These are phyloP conservation scores for Actenoides hombroni DNA, from an alignment of 2,113 vertebrate genomes.

Conservation along the genomic window DNA sequence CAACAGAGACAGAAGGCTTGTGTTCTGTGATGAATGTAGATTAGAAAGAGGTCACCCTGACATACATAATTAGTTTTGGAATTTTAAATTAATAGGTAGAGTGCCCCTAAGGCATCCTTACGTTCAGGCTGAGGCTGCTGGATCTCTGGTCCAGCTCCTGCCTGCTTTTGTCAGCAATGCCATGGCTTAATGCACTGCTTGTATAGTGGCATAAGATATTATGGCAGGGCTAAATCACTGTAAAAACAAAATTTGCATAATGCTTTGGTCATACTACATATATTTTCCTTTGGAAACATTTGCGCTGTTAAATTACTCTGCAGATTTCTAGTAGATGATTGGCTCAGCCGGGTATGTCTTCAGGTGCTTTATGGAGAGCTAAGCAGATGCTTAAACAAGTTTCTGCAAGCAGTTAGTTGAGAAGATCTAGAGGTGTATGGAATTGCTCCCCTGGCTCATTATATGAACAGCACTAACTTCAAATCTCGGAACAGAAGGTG, in stretches of 20 bases:
- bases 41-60: slow-evolving; percentile 82
- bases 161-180: slow-evolving; percentile 60
- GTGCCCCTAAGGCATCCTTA: slow-evolving; percentile 69
- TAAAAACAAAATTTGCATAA: slow-evolving; percentile 76
- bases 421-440: neutral
- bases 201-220: slow-evolving; percentile 52
- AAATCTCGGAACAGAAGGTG: neutral
- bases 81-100: slow-evolving; percentile 78
- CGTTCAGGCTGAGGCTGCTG: slow-evolving; percentile 64
- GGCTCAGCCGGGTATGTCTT: slow-evolving; percentile 29
- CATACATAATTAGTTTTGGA: slow-evolving; percentile 79
- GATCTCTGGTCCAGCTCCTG: slow-evolving; percentile 29
- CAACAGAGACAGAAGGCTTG: slow-evolving; percentile 71
- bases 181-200: slow-evolving; percentile 66
- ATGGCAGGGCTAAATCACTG: slow-evolving; percentile 61
- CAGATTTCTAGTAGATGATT: slow-evolving; percentile 34
- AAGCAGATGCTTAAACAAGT: slow-evolving; percentile 57
- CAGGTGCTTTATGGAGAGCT: slow-evolving; percentile 8
- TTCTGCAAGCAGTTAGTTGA: neutral
- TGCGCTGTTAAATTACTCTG: slow-evolving; percentile 59
- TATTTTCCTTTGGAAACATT: slow-evolving; percentile 69
- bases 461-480: neutral
- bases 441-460: neutral
- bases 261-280: slow-evolving; percentile 47
- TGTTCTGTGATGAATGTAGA: slow-evolving; percentile 78